Evolutionary conservation across 2,113 vertebrate species (phyloP).

Genomic region (Saccopteryx leptura): DNA sequence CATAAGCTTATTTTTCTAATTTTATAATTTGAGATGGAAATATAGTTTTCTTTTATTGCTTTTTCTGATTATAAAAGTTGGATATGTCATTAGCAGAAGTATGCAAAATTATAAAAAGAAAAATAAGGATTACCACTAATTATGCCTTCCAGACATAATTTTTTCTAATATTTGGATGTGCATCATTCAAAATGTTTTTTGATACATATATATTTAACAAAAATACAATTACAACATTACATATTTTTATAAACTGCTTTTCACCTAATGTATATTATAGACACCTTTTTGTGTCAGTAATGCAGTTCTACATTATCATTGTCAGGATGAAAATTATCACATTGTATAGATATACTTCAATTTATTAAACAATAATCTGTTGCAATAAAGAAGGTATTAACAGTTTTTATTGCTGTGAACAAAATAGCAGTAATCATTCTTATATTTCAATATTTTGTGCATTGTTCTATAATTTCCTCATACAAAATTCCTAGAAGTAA

Average conservation of each 20-base stretch:
- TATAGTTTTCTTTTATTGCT: not conserved
- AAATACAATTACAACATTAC: not conserved
- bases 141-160: not conserved
- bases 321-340: not conserved
- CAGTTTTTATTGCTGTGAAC: not conserved
- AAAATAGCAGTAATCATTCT: not conserved
- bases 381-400: not conserved
- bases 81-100: not conserved
- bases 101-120: slow-evolving; percentile 23
- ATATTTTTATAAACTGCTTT: slow-evolving; percentile 18
- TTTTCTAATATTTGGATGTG: slow-evolving; percentile 31
- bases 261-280: not conserved
- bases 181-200: slow-evolving; percentile 26
- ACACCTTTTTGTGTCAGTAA: not conserved
- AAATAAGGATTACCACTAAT: not conserved
- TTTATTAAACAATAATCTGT: not conserved
- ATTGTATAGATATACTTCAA: not conserved
- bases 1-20: not conserved
- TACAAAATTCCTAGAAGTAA: not conserved
- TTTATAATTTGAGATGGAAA: slow-evolving; percentile 33
- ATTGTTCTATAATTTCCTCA: not conserved
- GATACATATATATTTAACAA: not conserved
- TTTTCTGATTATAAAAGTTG: not conserved
- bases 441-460: not conserved
- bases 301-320: not conserved